A percentile compares a stretch with the other conserved stretches of the same genome.
phyloP scores from a whole-genome alignment of 2,113 vertebrate species.

The Sapajus apella region DNA sequence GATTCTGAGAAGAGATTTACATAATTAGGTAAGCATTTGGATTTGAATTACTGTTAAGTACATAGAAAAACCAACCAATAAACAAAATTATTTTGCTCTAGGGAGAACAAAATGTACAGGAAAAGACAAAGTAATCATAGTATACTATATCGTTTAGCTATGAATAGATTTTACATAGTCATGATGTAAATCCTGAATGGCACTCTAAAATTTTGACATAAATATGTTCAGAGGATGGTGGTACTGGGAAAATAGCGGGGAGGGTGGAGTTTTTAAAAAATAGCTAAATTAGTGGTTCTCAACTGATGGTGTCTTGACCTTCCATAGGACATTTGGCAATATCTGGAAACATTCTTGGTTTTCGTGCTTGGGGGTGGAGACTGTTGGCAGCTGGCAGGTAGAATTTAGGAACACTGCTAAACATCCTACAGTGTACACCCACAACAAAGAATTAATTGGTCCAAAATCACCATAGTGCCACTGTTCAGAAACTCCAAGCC shows the following conservation, averaged over 20 bases:
- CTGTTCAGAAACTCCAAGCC: rapidly evolving
- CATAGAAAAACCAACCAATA: conserved; percentile 1
- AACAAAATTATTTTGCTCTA: not conserved
- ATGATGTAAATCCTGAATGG: rapidly evolving
- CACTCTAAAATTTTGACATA: not conserved
- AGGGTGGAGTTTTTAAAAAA: not conserved
- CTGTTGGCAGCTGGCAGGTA: rapidly evolving
- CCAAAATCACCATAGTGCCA: rapidly evolving
- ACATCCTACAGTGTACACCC: rapidly evolving
- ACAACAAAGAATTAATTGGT: rapidly evolving
- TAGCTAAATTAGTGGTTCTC: not conserved
- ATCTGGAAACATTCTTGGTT: not conserved
- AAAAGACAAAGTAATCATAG: not conserved
- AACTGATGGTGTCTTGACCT: not conserved
- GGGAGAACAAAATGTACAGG: not conserved
- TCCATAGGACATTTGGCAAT: not conserved
- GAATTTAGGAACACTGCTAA: not conserved
- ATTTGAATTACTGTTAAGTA: conserved; percentile 46
- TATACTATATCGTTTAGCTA: not conserved
- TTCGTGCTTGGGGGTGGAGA: not conserved
- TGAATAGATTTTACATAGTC: rapidly evolving
- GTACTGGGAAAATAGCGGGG: rapidly evolving
- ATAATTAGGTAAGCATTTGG: conserved; percentile 39
- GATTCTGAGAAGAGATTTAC: conserved; percentile 7
- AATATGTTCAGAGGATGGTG: rapidly evolving